Conservation (phyloP, 1,140 invertebrate genomes). For the Maniola jurtina region DNA sequence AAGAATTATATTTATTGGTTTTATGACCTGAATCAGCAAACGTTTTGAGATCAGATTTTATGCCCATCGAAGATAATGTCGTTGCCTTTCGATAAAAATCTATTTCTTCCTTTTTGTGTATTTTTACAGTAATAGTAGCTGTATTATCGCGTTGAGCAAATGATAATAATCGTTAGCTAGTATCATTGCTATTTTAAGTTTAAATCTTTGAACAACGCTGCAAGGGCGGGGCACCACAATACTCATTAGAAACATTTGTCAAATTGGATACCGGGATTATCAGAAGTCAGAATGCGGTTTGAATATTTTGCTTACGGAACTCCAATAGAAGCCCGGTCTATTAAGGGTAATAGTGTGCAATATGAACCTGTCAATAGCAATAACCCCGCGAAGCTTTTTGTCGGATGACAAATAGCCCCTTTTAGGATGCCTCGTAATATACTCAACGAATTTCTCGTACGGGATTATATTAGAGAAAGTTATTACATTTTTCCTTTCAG, state of each 20-base stretch:
- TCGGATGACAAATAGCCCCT: slow-evolving; percentile 39
- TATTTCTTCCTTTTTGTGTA: too few species aligned
- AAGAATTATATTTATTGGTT: slow-evolving; percentile 35
- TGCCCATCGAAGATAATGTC: background rate
- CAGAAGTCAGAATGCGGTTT: too few species aligned
- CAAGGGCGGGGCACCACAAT: too few species aligned
- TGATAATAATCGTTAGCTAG: too few species aligned
- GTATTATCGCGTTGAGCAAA: too few species aligned
- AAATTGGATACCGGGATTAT: too few species aligned
- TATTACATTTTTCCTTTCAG: slow-evolving; percentile 15
- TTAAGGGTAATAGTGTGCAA: slow-evolving; percentile 34
- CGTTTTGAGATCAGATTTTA: slow-evolving; percentile 5
- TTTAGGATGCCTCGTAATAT: slow-evolving; percentile 27
- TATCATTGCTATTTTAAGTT: too few species aligned
- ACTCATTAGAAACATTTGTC: too few species aligned
- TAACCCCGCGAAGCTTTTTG: slow-evolving; percentile 39
- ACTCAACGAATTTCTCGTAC: slow-evolving; percentile 22
- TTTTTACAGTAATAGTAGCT: too few species aligned
- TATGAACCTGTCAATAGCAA: slow-evolving; percentile 36
- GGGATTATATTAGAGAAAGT: slow-evolving; percentile 17
- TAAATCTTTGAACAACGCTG: too few species aligned
- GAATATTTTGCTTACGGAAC: too few species aligned
- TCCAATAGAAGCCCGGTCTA: slow-evolving; percentile 7
- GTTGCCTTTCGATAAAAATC: too few species aligned
- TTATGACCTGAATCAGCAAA: slow-evolving; percentile 30